phyloP scores from a whole-genome alignment of 2,113 vertebrate species.

The Aspiorhynchus laticeps region DNA sequence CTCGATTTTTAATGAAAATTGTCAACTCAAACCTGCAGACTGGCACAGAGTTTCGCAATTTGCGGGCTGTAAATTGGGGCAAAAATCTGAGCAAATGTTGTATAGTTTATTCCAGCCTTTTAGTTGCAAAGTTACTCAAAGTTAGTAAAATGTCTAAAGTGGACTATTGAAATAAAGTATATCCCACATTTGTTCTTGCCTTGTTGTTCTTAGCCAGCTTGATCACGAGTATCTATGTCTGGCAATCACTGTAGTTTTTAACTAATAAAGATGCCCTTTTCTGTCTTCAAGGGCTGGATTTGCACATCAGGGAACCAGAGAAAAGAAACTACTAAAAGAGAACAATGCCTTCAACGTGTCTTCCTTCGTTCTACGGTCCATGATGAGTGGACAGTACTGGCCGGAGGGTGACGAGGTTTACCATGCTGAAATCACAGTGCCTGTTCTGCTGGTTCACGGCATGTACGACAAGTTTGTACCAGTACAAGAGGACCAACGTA shows the following conservation, averaged over 20 bases:
- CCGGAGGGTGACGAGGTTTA: slow-evolving; percentile 96
- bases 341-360: slow-evolving; percentile 96
- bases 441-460: slow-evolving; percentile 91
- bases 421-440: slow-evolving; percentile 93
- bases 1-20: too few relatives aligned
- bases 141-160: too few relatives aligned
- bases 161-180: too few relatives aligned
- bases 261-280: not conserved
- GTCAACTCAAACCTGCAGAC: too few relatives aligned
- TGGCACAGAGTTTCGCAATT: too few relatives aligned
- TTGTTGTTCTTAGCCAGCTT: not conserved
- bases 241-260: not conserved
- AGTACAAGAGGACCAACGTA: slow-evolving; percentile 93
- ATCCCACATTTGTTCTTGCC: not conserved
- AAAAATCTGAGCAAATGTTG: too few relatives aligned
- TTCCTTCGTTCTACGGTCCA: slow-evolving; percentile 92
- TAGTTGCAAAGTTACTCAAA: too few relatives aligned
- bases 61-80: too few relatives aligned
- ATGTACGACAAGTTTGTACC: slow-evolving; percentile 97
- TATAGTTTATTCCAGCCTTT: too few relatives aligned
- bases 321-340: slow-evolving; percentile 94
- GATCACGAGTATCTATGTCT: not conserved
- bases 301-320: slow-evolving; percentile 91
- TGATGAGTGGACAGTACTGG: slow-evolving; percentile 99
- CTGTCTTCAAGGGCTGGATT: slow-evolving; percentile 85